Evolutionary conservation across 2,888 invertebrate genomes (phyloP).

Genomic region (Plusia festucae): DNA sequence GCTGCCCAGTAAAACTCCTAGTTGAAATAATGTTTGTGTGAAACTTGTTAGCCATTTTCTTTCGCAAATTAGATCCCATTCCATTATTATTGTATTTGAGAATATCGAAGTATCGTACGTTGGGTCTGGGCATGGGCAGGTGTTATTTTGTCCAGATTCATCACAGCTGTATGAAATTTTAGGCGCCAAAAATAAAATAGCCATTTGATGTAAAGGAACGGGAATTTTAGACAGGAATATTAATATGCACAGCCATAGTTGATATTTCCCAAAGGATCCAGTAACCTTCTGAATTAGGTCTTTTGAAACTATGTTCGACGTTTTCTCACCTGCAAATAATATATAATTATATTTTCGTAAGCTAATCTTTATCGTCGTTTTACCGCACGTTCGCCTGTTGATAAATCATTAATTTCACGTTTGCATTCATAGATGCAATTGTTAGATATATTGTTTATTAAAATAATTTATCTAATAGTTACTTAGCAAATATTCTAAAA

Average conservation of each 20-base stretch:
- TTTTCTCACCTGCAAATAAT: conserved; percentile 54
- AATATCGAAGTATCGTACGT: conserved; percentile 91
- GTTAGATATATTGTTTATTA: background rate
- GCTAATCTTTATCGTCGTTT: background rate
- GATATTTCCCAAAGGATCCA: conserved; percentile 88
- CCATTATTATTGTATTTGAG: conserved; percentile 91
- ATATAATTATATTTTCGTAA: conserved; percentile 8
- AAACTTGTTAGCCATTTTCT: conserved; percentile 91
- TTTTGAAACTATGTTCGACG: conserved; percentile 54
- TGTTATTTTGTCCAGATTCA: conserved; percentile 60
- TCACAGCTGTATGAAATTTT: conserved; percentile 67
- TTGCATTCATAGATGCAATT: background rate
- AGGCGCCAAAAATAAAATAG: conserved; percentile 86
- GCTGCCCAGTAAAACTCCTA: conserved; percentile 93
- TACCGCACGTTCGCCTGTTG: background rate
- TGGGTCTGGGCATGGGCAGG: conserved; percentile 89
- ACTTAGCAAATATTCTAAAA: no score
- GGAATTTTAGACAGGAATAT: conserved; percentile 82
- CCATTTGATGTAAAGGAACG: conserved; percentile 87
- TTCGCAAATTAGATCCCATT: conserved; percentile 94
- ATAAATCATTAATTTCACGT: background rate
- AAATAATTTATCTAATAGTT: no score
- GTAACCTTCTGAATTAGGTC: conserved; percentile 76
- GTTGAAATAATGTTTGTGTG: conserved; percentile 93
- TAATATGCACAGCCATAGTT: conserved; percentile 69